Base-by-base conservation (phyloP, 2,888 invertebrate genomes). In the Synergus umbraculus region DNA sequence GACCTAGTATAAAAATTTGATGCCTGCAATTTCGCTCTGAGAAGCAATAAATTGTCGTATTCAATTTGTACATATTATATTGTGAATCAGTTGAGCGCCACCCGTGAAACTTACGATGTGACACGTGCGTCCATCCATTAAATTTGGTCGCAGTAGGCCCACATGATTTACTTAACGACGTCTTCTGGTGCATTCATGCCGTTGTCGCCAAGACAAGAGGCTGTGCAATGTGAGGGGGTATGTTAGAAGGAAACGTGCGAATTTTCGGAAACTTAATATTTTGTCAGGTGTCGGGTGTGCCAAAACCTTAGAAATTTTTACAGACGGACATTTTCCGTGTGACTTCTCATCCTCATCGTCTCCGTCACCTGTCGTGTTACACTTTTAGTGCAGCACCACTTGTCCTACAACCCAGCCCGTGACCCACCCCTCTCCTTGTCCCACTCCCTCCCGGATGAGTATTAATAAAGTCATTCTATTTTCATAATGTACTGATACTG, bases 381-480 rank as follows among this genome's bases (percentile, higher is more conserved):
- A 76, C 76, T 81, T 82, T 82, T 82, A 77, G 43, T 22, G n/a
- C 43, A 58, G 49, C 54, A 15, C 60, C 44, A 65, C 80, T 77
- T 63, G 63, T 63, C 13, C 63, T 63, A 29, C 63, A 63, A 63
- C 29, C 63, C 63, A 22, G 63, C 29, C 29, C 29, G 2, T 63
- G 63, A 63, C 63, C 63, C 63, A 63, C 29, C 63, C 8, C 29
- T 13, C 58, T 43, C 67, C 49, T 58, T 54, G 15, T 22, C 63
- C 58, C 65, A 79, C 69, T 37, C 10, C 18, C 29, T 18, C 18
- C 18, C 9, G 1, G 18, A 43, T 3, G 79, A 81, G 83, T 88
- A 88, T 89, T 89, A 89, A 89, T 89, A 89, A 79, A 85, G 76
- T 80, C 81, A 58, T 82, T 86, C 86, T 87, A 88, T 87, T 87